These are phyloP conservation scores for Spisula subtruncata DNA, from an alignment of 2,888 invertebrate species.

Conservation along the genomic window DNA sequence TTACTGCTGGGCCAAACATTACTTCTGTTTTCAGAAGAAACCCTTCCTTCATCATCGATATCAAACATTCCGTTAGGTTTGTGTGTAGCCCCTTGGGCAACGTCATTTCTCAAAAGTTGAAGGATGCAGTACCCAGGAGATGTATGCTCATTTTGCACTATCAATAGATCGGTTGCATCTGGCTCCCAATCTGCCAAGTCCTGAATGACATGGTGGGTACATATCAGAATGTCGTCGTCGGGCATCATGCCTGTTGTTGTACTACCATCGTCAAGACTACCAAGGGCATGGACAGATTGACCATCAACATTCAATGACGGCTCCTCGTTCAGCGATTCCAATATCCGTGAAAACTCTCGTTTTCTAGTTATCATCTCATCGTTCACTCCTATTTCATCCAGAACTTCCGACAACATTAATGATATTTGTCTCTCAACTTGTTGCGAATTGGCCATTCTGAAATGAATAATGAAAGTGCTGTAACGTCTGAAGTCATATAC, in stretches of 20 bases:
- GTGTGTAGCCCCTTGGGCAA: not conserved
- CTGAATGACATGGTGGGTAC: constrained; percentile 5
- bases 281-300: constrained; percentile 14
- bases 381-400: constrained; percentile 18
- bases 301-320: not conserved
- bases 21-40: not conserved
- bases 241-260: not conserved
- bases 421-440: not conserved
- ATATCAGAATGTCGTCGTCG: not conserved
- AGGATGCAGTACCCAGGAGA: constrained; percentile 27
- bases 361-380: not conserved
- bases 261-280: constrained; percentile 47
- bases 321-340: not conserved
- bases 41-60: constrained; percentile 1
- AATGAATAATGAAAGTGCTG: no score
- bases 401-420: constrained; percentile 8
- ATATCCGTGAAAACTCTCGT: not conserved
- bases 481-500: no score
- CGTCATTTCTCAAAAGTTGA: constrained; percentile 14
- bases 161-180: not conserved
- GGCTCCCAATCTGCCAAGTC: not conserved
- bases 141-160: constrained; percentile 30
- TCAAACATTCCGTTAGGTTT: not conserved
- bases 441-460: not conserved
- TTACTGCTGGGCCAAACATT: no score